Conservation (phyloP, 2,113 vertebrate genomes). For the Nycticorax nycticorax region DNA sequence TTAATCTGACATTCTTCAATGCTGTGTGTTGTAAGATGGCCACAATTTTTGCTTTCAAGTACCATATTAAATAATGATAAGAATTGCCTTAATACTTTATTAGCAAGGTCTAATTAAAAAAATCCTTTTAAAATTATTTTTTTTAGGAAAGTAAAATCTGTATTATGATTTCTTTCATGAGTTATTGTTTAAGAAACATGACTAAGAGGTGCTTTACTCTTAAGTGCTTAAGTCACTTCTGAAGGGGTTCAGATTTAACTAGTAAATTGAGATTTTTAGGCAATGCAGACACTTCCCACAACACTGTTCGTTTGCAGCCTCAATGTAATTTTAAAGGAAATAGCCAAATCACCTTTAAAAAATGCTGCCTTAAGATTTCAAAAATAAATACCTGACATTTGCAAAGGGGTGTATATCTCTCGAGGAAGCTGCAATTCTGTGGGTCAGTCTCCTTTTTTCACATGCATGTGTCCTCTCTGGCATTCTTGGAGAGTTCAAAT, state of each 20-base stretch:
- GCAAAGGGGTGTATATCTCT: background rate
- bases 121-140: background rate
- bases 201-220: background rate
- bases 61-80: background rate
- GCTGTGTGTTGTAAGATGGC: background rate
- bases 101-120: background rate
- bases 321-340: background rate
- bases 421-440: background rate
- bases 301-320: background rate
- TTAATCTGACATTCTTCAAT: background rate
- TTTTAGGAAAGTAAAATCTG: background rate
- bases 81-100: background rate
- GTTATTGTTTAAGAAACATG: background rate
- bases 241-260: background rate
- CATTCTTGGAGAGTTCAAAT: background rate
- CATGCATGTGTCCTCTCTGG: background rate
- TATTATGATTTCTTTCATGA: background rate
- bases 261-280: background rate
- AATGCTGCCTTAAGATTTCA: background rate
- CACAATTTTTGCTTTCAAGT: background rate
- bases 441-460: background rate
- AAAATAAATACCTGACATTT: background rate
- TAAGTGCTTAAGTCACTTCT: background rate
- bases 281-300: background rate
- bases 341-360: background rate